Evolutionary conservation across 1,140 invertebrate genomes (phyloP).

Genomic region (Neodiprion fabricii): DNA sequence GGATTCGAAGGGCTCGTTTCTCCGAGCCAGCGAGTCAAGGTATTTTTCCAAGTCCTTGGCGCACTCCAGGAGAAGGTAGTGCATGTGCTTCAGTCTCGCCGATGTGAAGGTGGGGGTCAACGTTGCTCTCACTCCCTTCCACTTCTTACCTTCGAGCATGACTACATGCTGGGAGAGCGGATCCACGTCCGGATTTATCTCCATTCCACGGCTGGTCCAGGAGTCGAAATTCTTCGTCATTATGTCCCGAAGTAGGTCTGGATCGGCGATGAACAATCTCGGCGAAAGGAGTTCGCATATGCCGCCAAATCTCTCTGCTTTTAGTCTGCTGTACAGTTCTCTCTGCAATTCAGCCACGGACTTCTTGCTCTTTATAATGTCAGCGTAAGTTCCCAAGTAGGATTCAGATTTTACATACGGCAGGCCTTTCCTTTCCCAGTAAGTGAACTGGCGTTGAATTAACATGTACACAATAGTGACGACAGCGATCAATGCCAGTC

Average conservation of each 20-base stretch:
- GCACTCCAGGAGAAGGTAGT: too few species aligned
- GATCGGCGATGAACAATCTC: constrained; percentile 45
- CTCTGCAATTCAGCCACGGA: constrained; percentile 23
- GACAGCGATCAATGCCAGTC: too few species aligned
- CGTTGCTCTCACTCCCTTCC: constrained; percentile 52
- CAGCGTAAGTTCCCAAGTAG: constrained; percentile 29
- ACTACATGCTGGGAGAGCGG: constrained; percentile 31
- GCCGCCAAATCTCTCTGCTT: constrained; percentile 25
- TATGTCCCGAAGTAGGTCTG: constrained; percentile 47
- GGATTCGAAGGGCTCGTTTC: constrained; percentile 32
- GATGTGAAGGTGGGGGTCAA: too few species aligned
- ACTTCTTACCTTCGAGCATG: constrained; percentile 34
- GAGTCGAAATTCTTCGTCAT: constrained; percentile 51
- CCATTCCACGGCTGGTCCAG: constrained; percentile 38
- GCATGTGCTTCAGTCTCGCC: too few species aligned
- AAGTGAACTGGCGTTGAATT: constrained; percentile 9
- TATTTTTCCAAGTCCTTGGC: constrained; percentile 20
- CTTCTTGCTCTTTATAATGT: constrained; percentile 18
- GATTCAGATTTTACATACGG: constrained; percentile 28
- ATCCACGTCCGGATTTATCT: constrained; percentile 32
- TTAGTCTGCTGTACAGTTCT: constrained; percentile 19
- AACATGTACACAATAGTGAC: too few species aligned
- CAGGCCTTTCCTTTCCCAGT: constrained; percentile 33
- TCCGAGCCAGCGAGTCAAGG: constrained; percentile 17
- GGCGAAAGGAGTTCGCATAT: constrained; percentile 28